Base-by-base conservation (phyloP, 2,113 vertebrate genomes). In the Taurulus bubalis region DNA sequence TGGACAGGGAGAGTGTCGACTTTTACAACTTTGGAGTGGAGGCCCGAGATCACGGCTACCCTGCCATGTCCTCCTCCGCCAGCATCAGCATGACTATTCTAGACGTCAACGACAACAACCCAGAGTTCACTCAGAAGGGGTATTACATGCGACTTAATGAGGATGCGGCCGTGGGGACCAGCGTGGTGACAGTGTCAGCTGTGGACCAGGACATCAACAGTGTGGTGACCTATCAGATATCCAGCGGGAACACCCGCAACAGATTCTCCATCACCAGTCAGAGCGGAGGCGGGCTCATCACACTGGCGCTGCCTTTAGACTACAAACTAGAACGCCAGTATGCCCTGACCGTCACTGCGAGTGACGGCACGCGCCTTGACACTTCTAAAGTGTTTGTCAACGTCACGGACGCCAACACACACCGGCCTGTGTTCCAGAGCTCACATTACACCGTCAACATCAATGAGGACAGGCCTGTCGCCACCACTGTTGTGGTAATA, bases 261-360 rank as follows among this genome's bases (percentile, higher is more conserved):
- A 95, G 98, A 34, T 99, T 99, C 93, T 97, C 98, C 80, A 99
- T 99, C 93, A 98, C 97, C 11, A 99, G 97, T 86, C 97, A 99
- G 91, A 98, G 97, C 0, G 97, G 97, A 0, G 97, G 97, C 0
- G 98, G 98, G 0, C 95, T 99, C 62, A 95, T 99, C 53, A 97
- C 98, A 0, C 94, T 99, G 0, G 97, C 97, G 0, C 87, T 98
- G 74, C 98, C 98, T 0, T 80, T 99, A 66, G 98, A 99, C 92
- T 99, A 99, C 93, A 99, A 99, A 83, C 95, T 99, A 11, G 98
- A 99, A 80, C 93, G 97, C 0, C 97, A 99, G 65, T 99, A 98
- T 0, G 94, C 96, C 47, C 95, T 99, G 76, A 97, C 96, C 0
- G 91, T 99, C 75, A 95, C 96, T 0, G 97, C 98, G 0, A 98